A percentile compares a stretch with the other conserved stretches of the same genome.
Evolutionary conservation across 1,140 invertebrate genomes (phyloP).

Genomic region (Halyomorpha halys): DNA sequence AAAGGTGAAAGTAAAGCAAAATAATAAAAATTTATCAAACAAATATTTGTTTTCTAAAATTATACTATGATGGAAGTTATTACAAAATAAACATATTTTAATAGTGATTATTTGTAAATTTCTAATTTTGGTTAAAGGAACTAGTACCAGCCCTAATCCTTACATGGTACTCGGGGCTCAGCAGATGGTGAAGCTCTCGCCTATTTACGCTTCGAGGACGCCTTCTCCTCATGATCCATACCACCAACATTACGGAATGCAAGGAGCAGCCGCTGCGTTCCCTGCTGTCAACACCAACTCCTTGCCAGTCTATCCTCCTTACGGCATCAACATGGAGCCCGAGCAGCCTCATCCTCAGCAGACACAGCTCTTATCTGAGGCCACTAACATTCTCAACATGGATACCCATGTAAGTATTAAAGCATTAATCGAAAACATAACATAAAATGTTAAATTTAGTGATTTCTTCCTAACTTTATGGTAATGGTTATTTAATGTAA

Average conservation of each 20-base stretch:
- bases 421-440: too few species aligned
- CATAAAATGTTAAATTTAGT: too few species aligned
- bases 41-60: too few species aligned
- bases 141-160: conserved; percentile 33
- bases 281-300: background rate
- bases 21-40: too few species aligned
- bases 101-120: background rate
- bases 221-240: conserved; percentile 23
- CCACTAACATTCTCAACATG: conserved; percentile 37
- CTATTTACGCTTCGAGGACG: conserved; percentile 30
- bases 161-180: conserved; percentile 23
- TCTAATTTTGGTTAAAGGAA: conserved; percentile 17
- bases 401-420: conserved; percentile 35
- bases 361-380: conserved; percentile 33
- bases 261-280: conserved; percentile 11
- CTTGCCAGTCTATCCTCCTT: background rate
- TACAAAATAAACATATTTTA: too few species aligned
- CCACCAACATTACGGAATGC: background rate
- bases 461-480: too few species aligned
- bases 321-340: background rate
- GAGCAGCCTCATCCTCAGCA: conserved; percentile 24
- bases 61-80: too few species aligned
- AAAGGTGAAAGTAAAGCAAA: too few species aligned
- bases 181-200: conserved; percentile 22
- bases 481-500: too few species aligned